Conservation (phyloP, 2,888 invertebrate species). For the Onthophagus sagittarius region DNA sequence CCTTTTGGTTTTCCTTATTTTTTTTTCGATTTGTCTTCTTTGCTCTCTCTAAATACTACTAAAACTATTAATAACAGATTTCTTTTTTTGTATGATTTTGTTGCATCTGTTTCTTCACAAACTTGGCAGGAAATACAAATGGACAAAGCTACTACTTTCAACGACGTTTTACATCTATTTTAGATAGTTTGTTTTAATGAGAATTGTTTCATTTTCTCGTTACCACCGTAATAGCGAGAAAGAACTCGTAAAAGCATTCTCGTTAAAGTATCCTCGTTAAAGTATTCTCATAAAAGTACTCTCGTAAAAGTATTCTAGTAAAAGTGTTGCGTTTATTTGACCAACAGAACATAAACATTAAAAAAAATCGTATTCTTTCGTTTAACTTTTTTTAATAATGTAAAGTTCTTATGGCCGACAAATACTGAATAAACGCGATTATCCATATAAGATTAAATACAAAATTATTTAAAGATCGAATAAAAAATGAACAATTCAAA, state of each 20-base stretch:
- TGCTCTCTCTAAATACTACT: background rate
- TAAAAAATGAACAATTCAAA: too few species aligned
- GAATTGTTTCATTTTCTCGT: too few species aligned
- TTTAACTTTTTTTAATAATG: background rate
- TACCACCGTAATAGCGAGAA: too few species aligned
- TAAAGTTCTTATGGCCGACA: background rate
- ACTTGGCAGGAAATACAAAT: constrained; percentile 50
- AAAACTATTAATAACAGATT: constrained; percentile 48
- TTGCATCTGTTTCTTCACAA: background rate
- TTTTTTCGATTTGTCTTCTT: constrained; percentile 18
- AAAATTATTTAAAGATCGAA: too few species aligned
- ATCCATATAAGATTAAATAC: too few species aligned
- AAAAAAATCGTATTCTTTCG: background rate
- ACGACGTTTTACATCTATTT: constrained; percentile 23
- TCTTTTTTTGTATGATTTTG: constrained; percentile 38
- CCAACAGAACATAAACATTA: background rate
- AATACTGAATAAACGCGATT: background rate
- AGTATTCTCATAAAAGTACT: too few species aligned
- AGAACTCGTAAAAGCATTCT: too few species aligned
- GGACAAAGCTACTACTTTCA: constrained; percentile 49
- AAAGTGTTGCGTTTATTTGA: background rate
- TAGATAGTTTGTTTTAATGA: background rate
- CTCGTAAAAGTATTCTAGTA: background rate
- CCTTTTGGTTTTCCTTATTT: background rate
- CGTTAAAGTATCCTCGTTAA: too few species aligned